A percentile compares a stretch with the other conserved stretches of the same genome.
These are phyloP conservation scores for Epinephelus moara DNA, from an alignment of 2,113 vertebrate species.

Conservation along the genomic window DNA sequence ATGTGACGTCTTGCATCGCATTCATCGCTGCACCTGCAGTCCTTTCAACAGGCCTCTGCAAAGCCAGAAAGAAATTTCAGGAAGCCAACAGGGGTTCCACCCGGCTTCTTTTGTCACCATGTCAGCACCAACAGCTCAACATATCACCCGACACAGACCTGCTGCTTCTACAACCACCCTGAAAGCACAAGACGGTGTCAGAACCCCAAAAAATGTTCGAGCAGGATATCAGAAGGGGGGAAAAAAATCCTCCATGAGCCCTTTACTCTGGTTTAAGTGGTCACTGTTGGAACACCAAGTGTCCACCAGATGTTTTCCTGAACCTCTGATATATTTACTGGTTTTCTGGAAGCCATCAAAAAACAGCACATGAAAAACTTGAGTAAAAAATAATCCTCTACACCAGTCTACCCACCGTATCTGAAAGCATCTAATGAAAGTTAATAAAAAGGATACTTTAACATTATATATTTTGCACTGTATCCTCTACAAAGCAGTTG, in stretches of 20 bases:
- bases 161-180: slow-evolving; percentile 61
- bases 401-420: neutral
- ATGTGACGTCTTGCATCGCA: slow-evolving; percentile 8
- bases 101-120: slow-evolving; percentile 50
- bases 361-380: slow-evolving; percentile 28
- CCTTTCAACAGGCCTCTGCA: slow-evolving; percentile 31
- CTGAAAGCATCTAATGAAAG: neutral
- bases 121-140: slow-evolving; percentile 59
- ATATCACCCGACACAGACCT: slow-evolving; percentile 34
- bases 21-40: slow-evolving; percentile 22
- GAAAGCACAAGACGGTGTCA: slow-evolving; percentile 38
- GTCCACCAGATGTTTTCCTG: slow-evolving; percentile 69
- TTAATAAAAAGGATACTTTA: slow-evolving; percentile 7
- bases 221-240: slow-evolving; percentile 23
- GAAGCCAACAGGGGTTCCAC: slow-evolving; percentile 51
- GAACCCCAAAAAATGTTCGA: slow-evolving; percentile 22
- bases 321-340: slow-evolving; percentile 65
- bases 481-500: neutral
- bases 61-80: slow-evolving; percentile 39
- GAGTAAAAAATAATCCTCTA: slow-evolving; percentile 7
- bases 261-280: slow-evolving; percentile 51
- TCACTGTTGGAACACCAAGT: slow-evolving; percentile 63
- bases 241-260: slow-evolving; percentile 2
- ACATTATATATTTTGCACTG: neutral
- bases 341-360: slow-evolving; percentile 61